Evolutionary conservation across 2,113 vertebrate species (phyloP).

Genomic region (Engystomops pustulosus): DNA sequence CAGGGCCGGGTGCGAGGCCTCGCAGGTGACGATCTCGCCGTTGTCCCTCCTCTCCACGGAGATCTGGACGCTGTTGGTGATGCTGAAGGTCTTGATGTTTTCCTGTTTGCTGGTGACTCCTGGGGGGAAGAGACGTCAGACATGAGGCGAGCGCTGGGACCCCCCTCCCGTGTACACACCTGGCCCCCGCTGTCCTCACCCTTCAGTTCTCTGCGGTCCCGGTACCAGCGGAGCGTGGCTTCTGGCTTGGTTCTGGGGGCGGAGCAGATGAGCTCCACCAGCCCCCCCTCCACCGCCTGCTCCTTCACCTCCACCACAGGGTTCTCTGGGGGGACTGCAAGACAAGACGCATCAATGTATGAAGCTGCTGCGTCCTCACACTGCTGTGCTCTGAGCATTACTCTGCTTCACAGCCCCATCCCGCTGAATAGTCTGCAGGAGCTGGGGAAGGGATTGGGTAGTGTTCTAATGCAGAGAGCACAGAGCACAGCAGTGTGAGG

Average conservation of each 20-base stretch:
- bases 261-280: constrained; percentile 84
- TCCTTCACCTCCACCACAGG: constrained; percentile 85
- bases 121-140: constrained; percentile 57
- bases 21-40: constrained; percentile 83
- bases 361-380: too few species aligned
- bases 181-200: too few species aligned
- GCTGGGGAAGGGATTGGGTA: too few species aligned
- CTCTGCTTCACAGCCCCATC: too few species aligned
- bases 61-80: constrained; percentile 81
- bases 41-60: constrained; percentile 86
- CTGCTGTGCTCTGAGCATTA: too few species aligned
- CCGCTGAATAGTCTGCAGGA: too few species aligned
- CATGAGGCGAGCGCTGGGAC: background rate
- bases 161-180: too few species aligned
- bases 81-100: constrained; percentile 82
- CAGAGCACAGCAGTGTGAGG: too few species aligned
- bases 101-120: constrained; percentile 85
- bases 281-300: constrained; percentile 85
- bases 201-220: constrained; percentile 81
- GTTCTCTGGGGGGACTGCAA: constrained; percentile 79
- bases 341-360: too few species aligned
- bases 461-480: too few species aligned
- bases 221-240: constrained; percentile 82
- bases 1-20: constrained; percentile 82
- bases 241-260: constrained; percentile 84